Percentiles rank a stretch among this genome's conserved stretches.
These are phyloP conservation scores for Phoxinus dragarum DNA, from an alignment of 2,797 vertebrate genomes.

Conservation along the genomic window DNA sequence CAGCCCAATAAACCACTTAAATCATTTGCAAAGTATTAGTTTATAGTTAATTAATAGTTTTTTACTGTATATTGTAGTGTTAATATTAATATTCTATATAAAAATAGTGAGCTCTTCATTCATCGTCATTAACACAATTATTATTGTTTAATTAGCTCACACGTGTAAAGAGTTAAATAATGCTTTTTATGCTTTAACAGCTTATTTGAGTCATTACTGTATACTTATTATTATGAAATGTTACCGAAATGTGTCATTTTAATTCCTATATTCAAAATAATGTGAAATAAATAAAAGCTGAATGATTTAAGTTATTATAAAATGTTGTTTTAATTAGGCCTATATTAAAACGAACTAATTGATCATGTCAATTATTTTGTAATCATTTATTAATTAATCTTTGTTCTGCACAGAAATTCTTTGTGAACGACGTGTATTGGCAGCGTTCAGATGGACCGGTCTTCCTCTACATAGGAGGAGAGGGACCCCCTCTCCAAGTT, in stretches of 20 bases:
- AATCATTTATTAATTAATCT: background rate
- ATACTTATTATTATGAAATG: too few relatives aligned
- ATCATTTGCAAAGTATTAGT: background rate
- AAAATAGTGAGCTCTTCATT: too few relatives aligned
- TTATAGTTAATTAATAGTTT: background rate
- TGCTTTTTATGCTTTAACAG: too few relatives aligned
- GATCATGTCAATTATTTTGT: background rate
- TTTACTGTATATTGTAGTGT: background rate
- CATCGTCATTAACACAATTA: too few relatives aligned
- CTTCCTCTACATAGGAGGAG: slow-evolving; percentile 86
- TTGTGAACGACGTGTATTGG: slow-evolving; percentile 81
- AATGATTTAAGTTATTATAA: background rate
- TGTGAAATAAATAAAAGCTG: background rate
- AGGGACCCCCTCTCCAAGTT: slow-evolving; percentile 75
- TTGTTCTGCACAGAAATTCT: slow-evolving; percentile 76
- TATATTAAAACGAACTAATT: background rate
- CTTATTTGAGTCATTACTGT: too few relatives aligned
- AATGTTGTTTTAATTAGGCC: too few relatives aligned
- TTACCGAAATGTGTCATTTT: background rate
- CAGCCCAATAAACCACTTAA: background rate
- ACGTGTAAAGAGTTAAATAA: too few relatives aligned
- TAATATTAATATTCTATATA: too few relatives aligned
- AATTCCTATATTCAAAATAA: background rate
- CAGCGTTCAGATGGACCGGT: slow-evolving; percentile 76
- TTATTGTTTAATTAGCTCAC: too few relatives aligned